Base-by-base conservation (phyloP, 2,113 vertebrate species). In the Cinclus cinclus region DNA sequence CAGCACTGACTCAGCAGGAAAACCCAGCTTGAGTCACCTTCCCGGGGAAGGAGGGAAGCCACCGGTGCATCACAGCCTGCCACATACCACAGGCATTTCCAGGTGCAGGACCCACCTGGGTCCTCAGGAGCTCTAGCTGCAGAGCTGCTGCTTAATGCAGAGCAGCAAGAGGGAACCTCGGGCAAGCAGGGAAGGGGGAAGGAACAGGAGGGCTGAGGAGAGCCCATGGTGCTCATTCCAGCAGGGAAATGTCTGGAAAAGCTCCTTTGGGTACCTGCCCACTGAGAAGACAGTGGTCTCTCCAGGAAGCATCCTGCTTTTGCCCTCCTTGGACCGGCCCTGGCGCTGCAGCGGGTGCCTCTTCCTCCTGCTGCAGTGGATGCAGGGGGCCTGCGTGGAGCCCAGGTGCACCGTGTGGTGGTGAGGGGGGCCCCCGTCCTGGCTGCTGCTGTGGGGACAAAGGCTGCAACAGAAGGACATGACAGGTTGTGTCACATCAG, bases 201-300 rank as follows among this genome's bases (percentile, higher is more conserved):
- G n/a, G 39, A 58, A 31, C 1, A 8, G 17, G 50, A 27, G n/a
- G 70, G 2, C 13, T 15, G 76, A 44, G 71, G 83, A 49, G 70
- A 13, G 7, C 46, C 30, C 0, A 0, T 20, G 15, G 18, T 13
- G 25, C 33, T 39, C 24, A 22, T 17, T 75, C 23, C 65, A 41
- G 27, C 56, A 23, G 44, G 42, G 28, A 21, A 18, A 11, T 12
- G 44, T 3, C 62, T 20, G 46, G 53, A 39, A 65, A 14, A 28
- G 53, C n/a, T 71, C 4, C 0, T 4, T 53, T 7, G 86, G 22
- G 90, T 97, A 99, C 99, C 99, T 99, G 97, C 99, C 99, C 90
- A 99, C 99, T 91, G 99, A 99, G 96, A 99, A 98, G 62, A 99
- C 99, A 0, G 99, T 99, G 96, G 99, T 98, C 87, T 99, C 99